phyloP scores from a whole-genome alignment of 2,888 invertebrate genomes.

The Leucoptera coffeella region DNA sequence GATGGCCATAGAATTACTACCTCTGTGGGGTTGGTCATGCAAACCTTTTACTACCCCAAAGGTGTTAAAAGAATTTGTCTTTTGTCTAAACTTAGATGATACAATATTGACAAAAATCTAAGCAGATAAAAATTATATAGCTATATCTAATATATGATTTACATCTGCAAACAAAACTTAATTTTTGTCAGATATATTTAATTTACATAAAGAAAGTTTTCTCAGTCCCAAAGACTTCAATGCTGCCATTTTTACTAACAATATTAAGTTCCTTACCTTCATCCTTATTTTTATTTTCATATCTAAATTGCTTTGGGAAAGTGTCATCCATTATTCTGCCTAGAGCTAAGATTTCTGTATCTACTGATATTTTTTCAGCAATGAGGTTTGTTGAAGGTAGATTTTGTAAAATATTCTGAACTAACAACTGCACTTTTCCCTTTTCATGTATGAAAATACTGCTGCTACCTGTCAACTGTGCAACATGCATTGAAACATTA shows the following conservation, averaged over 20 bases:
- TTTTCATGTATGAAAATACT: slow-evolving; percentile 49
- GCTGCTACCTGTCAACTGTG: slow-evolving; percentile 33
- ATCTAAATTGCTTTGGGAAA: slow-evolving; percentile 37
- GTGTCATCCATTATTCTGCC: slow-evolving; percentile 44
- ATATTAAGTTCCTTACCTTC: slow-evolving; percentile 36
- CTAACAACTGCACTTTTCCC: slow-evolving; percentile 36
- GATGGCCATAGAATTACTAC: no score
- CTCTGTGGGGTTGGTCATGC: no score
- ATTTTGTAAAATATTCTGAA: slow-evolving; percentile 32
- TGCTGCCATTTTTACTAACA: slow-evolving; percentile 47
- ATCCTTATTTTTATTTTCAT: slow-evolving; percentile 33
- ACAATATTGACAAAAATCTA: no score
- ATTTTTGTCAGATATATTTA: no score
- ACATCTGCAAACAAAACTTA: no score
- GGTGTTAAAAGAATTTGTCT: no score
- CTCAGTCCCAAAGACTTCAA: slow-evolving; percentile 36
- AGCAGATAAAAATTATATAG: no score
- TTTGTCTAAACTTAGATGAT: no score
- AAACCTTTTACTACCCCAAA: no score
- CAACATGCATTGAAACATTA: slow-evolving; percentile 37
- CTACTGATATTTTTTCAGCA: slow-evolving; percentile 40
- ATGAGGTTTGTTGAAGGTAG: slow-evolving; percentile 42
- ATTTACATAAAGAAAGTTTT: slow-evolving; percentile 29
- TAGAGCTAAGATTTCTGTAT: slow-evolving; percentile 33
- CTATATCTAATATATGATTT: no score